Conservation (phyloP, 2,888 invertebrate genomes). For the Dasypolia templi region DNA sequence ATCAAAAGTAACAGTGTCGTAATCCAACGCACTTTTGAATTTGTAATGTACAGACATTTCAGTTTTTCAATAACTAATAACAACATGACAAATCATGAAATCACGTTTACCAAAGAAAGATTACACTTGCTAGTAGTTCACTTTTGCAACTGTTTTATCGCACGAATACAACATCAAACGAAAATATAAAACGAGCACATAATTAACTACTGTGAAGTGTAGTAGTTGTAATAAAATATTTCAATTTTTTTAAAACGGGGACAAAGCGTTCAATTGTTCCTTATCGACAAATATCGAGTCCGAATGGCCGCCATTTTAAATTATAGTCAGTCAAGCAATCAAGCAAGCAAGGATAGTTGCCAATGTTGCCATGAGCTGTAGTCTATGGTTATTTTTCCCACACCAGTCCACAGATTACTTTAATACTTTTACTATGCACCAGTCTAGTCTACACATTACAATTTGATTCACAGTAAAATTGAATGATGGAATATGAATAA, state of each 20-base stretch:
- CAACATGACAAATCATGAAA: conserved; percentile 75
- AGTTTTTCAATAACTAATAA: conserved; percentile 65
- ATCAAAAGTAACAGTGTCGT: conserved; percentile 99
- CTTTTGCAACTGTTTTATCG: not conserved
- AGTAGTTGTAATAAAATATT: conserved; percentile 4
- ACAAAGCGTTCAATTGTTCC: conserved; percentile 1
- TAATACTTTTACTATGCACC: no score
- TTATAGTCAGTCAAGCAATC: conserved; percentile 11
- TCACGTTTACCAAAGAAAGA: conserved; percentile 44
- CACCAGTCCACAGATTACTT: not conserved
- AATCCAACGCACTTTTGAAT: conserved; percentile 98
- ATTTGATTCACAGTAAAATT: no score
- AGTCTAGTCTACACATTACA: no score
- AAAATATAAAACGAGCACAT: conserved; percentile 6
- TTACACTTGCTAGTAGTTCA: conserved; percentile 43
- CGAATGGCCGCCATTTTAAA: conserved; percentile 39
- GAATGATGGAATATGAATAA: no score
- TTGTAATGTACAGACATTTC: conserved; percentile 99
- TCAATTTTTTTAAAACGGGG: not conserved
- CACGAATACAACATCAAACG: conserved; percentile 16
- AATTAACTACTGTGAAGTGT: no score
- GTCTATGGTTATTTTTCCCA: not conserved
- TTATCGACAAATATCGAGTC: not conserved
- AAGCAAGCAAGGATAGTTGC: not conserved
- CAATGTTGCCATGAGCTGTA: no score